Conservation (phyloP, 2,113 vertebrate genomes). For the Nesoenas mayeri region DNA sequence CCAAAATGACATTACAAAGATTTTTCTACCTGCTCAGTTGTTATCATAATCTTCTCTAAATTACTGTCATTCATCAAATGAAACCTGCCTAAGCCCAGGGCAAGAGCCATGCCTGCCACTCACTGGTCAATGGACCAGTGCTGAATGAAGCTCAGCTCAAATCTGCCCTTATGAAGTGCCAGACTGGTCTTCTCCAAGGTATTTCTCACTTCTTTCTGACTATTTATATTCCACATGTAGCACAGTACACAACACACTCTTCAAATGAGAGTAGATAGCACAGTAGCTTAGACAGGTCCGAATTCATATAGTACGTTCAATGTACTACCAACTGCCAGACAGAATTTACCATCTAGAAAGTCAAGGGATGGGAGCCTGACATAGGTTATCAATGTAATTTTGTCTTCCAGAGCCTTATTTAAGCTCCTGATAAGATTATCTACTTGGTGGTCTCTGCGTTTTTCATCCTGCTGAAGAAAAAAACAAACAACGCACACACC, state of each 20-base stretch:
- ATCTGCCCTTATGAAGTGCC: neutral
- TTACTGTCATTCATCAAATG: neutral
- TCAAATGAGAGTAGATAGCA: neutral
- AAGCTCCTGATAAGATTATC: neutral
- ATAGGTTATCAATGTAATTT: neutral
- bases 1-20: neutral
- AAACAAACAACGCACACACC: too few species aligned
- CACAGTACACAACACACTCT: neutral
- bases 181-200: neutral
- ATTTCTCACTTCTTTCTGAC: neutral
- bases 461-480: neutral
- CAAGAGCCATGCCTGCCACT: neutral
- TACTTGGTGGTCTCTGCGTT: neutral
- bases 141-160: neutral
- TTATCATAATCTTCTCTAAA: neutral
- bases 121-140: neutral
- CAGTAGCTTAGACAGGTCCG: rapidly evolving
- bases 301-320: neutral
- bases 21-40: neutral
- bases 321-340: too few species aligned
- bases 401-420: neutral
- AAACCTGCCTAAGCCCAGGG: neutral
- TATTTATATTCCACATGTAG: neutral
- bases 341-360: neutral
- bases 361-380: neutral